Percentiles rank a stretch among this genome's conserved stretches.
Evolutionary conservation across 2,797 vertebrate genomes (phyloP).

Genomic region (Oryzias dopingdopingensis): DNA sequence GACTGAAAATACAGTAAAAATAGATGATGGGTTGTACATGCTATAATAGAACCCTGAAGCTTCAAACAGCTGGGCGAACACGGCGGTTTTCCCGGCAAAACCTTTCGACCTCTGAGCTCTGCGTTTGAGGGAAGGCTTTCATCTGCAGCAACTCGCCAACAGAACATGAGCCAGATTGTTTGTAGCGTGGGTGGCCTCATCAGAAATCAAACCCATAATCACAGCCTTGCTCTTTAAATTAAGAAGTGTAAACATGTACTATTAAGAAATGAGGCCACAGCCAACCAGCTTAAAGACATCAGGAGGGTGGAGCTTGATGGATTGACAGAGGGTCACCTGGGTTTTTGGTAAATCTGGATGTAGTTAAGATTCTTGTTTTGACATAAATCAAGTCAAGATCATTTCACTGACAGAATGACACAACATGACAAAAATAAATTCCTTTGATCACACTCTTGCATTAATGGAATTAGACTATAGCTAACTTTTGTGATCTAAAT

Average conservation of each 20-base stretch:
- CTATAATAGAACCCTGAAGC: slow-evolving; percentile 63
- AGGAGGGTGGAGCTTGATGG: slow-evolving; percentile 30
- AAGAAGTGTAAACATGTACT: slow-evolving; percentile 56
- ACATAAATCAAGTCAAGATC: slow-evolving; percentile 27
- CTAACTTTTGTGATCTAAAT: too few species aligned
- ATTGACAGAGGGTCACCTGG: slow-evolving; percentile 43
- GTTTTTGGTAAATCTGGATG: slow-evolving; percentile 20
- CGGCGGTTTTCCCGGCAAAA: slow-evolving; percentile 66
- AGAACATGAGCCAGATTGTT: slow-evolving; percentile 53
- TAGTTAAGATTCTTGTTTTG: slow-evolving; percentile 28
- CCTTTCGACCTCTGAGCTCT: slow-evolving; percentile 55
- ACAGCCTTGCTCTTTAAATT: slow-evolving; percentile 55
- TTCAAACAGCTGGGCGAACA: slow-evolving; percentile 56
- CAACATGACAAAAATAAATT: slow-evolving; percentile 11
- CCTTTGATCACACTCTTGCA: background rate
- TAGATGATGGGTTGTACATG: slow-evolving; percentile 63
- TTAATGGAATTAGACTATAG: too few species aligned
- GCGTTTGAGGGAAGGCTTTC: slow-evolving; percentile 56
- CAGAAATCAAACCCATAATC: slow-evolving; percentile 62
- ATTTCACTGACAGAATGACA: slow-evolving; percentile 31
- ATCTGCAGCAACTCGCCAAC: slow-evolving; percentile 46
- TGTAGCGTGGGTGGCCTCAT: slow-evolving; percentile 70
- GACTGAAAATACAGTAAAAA: slow-evolving; percentile 60
- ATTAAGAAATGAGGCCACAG: slow-evolving; percentile 60
- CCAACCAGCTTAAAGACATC: slow-evolving; percentile 50